Conservation (phyloP, 1,140 invertebrate species). For the Achatina immaculata region DNA sequence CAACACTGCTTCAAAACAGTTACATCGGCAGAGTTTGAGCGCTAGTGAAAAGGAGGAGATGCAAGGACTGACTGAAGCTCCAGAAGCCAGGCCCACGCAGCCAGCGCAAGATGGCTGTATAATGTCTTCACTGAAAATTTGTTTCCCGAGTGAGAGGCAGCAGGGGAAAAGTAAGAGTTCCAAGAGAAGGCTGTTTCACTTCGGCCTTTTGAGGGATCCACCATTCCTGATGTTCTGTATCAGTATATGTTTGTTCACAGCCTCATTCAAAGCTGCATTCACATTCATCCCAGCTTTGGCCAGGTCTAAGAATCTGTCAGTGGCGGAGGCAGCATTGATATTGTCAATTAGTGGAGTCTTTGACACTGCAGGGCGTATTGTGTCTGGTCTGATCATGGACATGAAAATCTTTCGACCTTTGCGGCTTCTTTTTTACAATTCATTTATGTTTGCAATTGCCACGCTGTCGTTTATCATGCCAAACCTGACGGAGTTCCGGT, state of each 20-base stretch:
- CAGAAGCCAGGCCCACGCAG: neutral
- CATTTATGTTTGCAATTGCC: conserved; percentile 51
- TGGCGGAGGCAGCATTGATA: conserved; percentile 49
- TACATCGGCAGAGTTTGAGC: neutral
- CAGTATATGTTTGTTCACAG: conserved; percentile 54
- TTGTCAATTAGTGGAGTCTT: conserved; percentile 54
- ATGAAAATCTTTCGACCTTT: conserved; percentile 45
- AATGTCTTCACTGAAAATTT: conserved; percentile 6
- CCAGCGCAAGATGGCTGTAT: neutral
- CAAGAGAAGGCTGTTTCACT: conserved; percentile 44
- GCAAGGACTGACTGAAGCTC: neutral
- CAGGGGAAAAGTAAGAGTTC: neutral
- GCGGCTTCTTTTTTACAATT: conserved; percentile 53
- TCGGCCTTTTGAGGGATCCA: conserved; percentile 53
- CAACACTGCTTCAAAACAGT: too few relatives aligned
- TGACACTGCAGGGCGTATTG: conserved; percentile 51
- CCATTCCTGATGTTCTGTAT: conserved; percentile 54
- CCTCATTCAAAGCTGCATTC: conserved; percentile 53
- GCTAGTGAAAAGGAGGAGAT: neutral
- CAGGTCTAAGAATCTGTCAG: conserved; percentile 45
- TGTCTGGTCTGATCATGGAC: conserved; percentile 52
- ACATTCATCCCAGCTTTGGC: conserved; percentile 59
- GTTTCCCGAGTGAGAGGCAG: conserved; percentile 28
- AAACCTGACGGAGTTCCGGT: conserved; percentile 40
- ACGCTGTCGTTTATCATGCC: conserved; percentile 50